phyloP scores from a whole-genome alignment of 2,797 vertebrate genomes.

The Gymnopithys bicolor region DNA sequence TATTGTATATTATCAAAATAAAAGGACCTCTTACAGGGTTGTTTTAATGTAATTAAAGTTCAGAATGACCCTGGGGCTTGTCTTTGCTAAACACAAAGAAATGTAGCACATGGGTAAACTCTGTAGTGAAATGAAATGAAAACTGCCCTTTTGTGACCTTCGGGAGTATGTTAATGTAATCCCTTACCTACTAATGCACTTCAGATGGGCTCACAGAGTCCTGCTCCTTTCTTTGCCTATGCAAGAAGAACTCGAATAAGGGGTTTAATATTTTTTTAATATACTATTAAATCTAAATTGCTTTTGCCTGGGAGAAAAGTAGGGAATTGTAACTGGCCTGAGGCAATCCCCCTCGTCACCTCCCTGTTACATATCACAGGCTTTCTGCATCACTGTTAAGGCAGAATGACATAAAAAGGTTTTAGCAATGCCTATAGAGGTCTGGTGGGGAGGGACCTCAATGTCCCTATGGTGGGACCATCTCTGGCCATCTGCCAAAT shows the following conservation, averaged over 20 bases:
- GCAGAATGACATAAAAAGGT: not conserved
- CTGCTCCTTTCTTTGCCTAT: not conserved
- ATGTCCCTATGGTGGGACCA: not conserved
- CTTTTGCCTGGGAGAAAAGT: constrained; percentile 6
- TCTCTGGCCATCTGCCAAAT: not conserved
- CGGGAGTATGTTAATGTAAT: not conserved
- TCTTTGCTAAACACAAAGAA: not conserved
- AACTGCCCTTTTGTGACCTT: not conserved
- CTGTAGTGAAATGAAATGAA: not conserved
- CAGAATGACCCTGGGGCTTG: not conserved
- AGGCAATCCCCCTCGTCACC: not conserved
- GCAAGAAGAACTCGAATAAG: not conserved
- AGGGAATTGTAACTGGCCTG: not conserved
- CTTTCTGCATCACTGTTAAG: not conserved
- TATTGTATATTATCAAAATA: constrained; percentile 12
- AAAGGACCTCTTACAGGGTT: not conserved
- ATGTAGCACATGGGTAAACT: not conserved
- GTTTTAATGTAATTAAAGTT: constrained; percentile 41
- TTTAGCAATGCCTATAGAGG: not conserved
- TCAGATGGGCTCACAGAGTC: not conserved
- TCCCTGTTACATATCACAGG: not conserved
- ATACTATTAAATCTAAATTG: constrained; percentile 14
- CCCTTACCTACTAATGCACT: not conserved
- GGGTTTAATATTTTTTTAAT: not conserved
- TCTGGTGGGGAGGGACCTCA: not conserved